These are phyloP conservation scores for Cariama cristata DNA, from an alignment of 2,113 vertebrate genomes.

Conservation along the genomic window DNA sequence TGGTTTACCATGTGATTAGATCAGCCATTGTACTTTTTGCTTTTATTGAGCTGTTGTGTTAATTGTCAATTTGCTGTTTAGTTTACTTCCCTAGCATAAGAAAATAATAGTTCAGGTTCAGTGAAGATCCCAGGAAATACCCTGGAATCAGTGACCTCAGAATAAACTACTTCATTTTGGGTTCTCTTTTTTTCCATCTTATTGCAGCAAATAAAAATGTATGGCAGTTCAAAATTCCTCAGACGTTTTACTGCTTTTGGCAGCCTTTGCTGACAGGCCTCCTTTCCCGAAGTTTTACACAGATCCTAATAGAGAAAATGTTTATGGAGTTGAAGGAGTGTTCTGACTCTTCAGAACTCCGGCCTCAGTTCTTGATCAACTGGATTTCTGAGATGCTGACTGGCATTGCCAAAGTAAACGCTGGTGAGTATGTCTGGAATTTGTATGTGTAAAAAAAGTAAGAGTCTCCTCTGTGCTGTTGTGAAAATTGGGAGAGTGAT, in stretches of 20 bases:
- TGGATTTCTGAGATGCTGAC: conserved; percentile 90
- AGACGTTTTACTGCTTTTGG: conserved; percentile 87
- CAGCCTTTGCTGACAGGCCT: conserved; percentile 87
- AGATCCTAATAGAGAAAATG: conserved; percentile 88
- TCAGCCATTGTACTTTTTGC: not conserved
- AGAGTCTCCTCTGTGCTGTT: not conserved
- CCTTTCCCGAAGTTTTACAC: conserved; percentile 82
- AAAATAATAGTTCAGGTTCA: not conserved
- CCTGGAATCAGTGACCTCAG: not conserved
- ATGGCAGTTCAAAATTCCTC: conserved; percentile 77
- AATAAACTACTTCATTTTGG: not conserved
- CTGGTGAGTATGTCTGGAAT: conserved; percentile 68
- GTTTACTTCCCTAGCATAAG: not conserved
- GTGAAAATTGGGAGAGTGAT: not conserved
- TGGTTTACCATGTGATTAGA: not conserved
- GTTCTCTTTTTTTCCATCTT: not conserved
- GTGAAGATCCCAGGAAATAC: not conserved
- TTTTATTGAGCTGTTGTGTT: not conserved
- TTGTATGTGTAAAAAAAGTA: not conserved
- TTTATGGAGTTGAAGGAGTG: conserved; percentile 82
- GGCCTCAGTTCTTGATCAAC: conserved; percentile 82
- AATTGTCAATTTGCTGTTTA: not conserved
- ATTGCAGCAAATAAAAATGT: conserved; percentile 70
- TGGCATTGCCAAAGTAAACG: conserved; percentile 79
- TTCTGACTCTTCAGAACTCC: conserved; percentile 60